Evolutionary conservation across 2,888 invertebrate species (phyloP).

Genomic region (Nomada ferruginata): DNA sequence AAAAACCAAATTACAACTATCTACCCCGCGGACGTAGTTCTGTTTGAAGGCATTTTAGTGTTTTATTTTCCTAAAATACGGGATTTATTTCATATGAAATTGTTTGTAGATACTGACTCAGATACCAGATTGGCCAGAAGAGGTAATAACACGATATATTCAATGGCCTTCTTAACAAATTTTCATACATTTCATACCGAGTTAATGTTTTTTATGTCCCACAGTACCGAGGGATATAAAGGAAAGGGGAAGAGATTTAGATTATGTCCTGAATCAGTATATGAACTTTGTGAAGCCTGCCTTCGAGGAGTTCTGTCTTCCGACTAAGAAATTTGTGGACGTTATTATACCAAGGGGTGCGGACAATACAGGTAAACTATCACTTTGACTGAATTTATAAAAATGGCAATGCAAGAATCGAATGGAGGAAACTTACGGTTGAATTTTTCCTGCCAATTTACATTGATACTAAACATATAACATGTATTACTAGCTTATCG

Average conservation of each 20-base stretch:
- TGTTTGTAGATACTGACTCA: conserved; percentile 99
- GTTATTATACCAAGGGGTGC: conserved; percentile 99
- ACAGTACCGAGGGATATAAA: conserved; percentile 97
- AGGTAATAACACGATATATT: conserved; percentile 86
- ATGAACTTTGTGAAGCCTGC: conserved; percentile 99
- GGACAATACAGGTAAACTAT: conserved; percentile 95
- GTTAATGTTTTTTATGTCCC: conserved; percentile 7
- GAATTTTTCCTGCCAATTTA: conserved; percentile 16
- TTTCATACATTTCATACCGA: conserved; percentile 1
- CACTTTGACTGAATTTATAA: conserved; percentile 23
- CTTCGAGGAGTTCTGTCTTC: conserved; percentile 99
- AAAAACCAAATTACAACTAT: conserved; percentile 90
- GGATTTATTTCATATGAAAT: conserved; percentile 98
- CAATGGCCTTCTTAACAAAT: no score
- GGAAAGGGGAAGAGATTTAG: conserved; percentile 96
- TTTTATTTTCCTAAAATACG: conserved; percentile 98
- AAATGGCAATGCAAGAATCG: conserved; percentile 24
- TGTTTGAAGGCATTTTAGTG: conserved; percentile 98
- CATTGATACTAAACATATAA: conserved; percentile 18
- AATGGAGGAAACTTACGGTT: not conserved
- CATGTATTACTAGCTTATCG: conserved; percentile 27
- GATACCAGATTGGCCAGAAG: conserved; percentile 97
- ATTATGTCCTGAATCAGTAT: conserved; percentile 97
- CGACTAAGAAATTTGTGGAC: conserved; percentile 99
- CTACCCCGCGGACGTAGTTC: conserved; percentile 97